Percentiles rank a stretch among this genome's conserved stretches.
phyloP scores from a whole-genome alignment of 2,797 vertebrate species.

The Chrysocyon brachyurus region DNA sequence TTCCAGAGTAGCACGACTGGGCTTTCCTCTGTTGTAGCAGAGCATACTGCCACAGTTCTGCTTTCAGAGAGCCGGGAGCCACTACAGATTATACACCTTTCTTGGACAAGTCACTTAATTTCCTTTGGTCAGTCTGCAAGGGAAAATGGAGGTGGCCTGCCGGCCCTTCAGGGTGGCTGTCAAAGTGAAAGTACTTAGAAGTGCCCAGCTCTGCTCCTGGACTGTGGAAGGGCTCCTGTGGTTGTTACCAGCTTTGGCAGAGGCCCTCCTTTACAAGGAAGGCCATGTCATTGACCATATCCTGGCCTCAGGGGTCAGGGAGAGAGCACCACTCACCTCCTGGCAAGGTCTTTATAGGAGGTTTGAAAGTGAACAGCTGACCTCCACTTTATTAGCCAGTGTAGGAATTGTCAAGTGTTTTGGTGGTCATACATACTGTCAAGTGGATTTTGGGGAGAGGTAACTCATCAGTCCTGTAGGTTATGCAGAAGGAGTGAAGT shows the following conservation, averaged over 20 bases:
- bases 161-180: background rate
- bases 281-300: background rate
- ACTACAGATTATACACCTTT: background rate
- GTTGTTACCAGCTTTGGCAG: background rate
- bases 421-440: accelerated
- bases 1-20: background rate
- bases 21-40: background rate
- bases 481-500: background rate
- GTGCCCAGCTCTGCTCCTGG: accelerated
- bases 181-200: background rate
- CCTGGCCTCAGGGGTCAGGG: background rate
- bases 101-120: background rate
- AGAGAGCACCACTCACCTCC: background rate
- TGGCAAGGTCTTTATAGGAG: background rate
- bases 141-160: too few relatives aligned
- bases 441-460: background rate
- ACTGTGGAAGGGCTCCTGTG: background rate
- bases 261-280: background rate
- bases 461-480: background rate
- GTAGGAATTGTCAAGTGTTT: background rate
- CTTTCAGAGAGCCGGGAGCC: background rate
- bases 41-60: background rate
- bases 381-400: background rate
- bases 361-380: background rate
- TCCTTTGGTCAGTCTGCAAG: background rate